Evolutionary conservation across 2,113 vertebrate genomes (phyloP), one percentile per base, ranked within the genome.

Genomic region (Dipodomys stephensi): DNA sequence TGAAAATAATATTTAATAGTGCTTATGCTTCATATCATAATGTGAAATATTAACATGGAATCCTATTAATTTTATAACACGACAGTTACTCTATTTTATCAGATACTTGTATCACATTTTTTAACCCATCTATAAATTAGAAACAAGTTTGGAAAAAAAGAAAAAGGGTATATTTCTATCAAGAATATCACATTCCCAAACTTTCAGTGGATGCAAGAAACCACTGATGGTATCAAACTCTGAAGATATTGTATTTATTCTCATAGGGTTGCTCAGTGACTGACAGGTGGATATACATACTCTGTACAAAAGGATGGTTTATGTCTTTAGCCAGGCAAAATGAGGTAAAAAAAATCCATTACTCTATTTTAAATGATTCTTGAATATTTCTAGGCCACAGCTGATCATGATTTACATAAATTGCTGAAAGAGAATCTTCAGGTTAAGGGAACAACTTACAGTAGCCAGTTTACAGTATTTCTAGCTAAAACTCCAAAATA

Each of bases 401-500:
- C 9, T 80, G 30, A 92, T 7, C 18, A 23, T 77, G 32, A 69
- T 5, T 28, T 72, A 18, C 23, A 28, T 7, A 92, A 86, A 62
- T 18, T 3, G 10, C 19, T n/a, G 7, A 35, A 46, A 35, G 57
- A 6, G 9, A 67, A 64, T 27, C 3, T 27, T 0, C 2, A 49
- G 35, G 44, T 49, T n/a, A 49, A 15, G 20, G 60, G 16, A 77
- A 77, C 2, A 46, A 10, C 2, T 64, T 11, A 35, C 1, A n/a
- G 32, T 87, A 73, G 18, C 7, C 28, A 73, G 9, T 83, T 64
- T 82, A 28, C 0, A 71, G 0, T 77, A 44, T 83, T 85, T 72
- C 30, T 20, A 79, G 49, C 30, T 90, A 69, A 57, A 90, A 81
- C 78, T 81, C 25, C 85, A 71, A 60, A 49, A 82, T 68, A 92